Percentiles rank a stretch among this genome's conserved stretches.
Conservation (phyloP, 1,140 invertebrate genomes). For the Philaenus spumarius region DNA sequence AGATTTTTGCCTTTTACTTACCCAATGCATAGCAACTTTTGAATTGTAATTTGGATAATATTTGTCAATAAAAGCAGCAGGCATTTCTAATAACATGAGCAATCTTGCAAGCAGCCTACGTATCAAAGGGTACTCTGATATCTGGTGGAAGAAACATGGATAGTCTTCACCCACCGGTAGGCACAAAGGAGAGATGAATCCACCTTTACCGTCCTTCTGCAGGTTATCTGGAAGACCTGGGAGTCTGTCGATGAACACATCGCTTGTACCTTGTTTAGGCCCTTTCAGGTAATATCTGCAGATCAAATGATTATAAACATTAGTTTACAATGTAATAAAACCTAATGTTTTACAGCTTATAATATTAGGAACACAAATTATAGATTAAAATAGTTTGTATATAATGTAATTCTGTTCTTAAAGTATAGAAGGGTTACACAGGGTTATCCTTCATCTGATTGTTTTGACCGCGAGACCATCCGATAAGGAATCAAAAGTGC, state of each 20-base stretch:
- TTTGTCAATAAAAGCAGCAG: slow-evolving; percentile 48
- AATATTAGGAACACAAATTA: no score
- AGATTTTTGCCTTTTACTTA: slow-evolving; percentile 38
- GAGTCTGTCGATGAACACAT: slow-evolving; percentile 68
- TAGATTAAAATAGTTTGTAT: no score
- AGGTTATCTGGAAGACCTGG: slow-evolving; percentile 80
- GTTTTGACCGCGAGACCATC: no score
- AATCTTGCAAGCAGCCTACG: slow-evolving; percentile 53
- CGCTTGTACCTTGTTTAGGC: slow-evolving; percentile 59
- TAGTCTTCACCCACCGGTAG: slow-evolving; percentile 42
- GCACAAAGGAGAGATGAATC: slow-evolving; percentile 57
- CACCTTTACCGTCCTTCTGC: slow-evolving; percentile 54
- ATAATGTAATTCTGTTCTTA: no score
- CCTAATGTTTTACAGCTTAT: no score
- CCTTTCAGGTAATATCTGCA: slow-evolving; percentile 67
- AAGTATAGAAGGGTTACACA: no score
- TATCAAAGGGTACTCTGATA: slow-evolving; percentile 49
- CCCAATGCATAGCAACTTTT: slow-evolving; percentile 45
- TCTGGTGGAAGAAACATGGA: slow-evolving; percentile 42
- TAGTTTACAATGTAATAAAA: no score
- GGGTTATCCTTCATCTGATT: no score
- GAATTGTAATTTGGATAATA: slow-evolving; percentile 51
- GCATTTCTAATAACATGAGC: slow-evolving; percentile 46
- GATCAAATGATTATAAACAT: no score
- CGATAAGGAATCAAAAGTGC: no score